A percentile compares a stretch with the other conserved stretches of the same genome.
These are phyloP conservation scores for Campylomormyrus tamandua DNA, from an alignment of 2,113 vertebrate species.

Conservation along the genomic window DNA sequence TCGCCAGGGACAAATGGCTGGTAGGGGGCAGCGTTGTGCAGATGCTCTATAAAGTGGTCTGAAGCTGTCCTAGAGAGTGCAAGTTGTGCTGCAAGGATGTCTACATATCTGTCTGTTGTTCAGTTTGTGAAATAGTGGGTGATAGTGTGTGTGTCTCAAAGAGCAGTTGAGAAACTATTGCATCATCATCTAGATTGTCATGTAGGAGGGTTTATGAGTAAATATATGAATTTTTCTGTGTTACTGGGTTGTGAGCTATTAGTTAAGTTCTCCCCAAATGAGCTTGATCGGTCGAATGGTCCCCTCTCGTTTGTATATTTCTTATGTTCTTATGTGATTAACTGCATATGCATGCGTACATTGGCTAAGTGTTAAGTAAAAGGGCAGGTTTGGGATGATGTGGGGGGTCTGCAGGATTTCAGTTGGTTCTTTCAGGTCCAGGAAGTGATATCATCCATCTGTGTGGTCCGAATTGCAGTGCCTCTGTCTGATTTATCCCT, in stretches of 20 bases:
- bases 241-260: not conserved
- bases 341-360: not conserved
- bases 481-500: slow-evolving; percentile 32
- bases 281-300: too few species aligned
- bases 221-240: slow-evolving; percentile 14
- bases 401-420: not conserved
- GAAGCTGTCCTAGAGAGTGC: not conserved
- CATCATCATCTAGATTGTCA: slow-evolving; percentile 17
- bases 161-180: not conserved
- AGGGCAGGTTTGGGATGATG: not conserved
- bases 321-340: not conserved
- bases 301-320: too few species aligned
- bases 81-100: not conserved
- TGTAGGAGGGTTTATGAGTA: slow-evolving; percentile 14
- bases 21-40: slow-evolving; percentile 54
- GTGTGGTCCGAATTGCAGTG: not conserved
- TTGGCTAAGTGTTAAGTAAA: not conserved
- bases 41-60: not conserved
- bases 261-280: too few species aligned
- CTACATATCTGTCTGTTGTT: not conserved
- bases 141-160: not conserved
- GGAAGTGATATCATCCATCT: not conserved
- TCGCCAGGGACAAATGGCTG: slow-evolving; percentile 97
- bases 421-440: not conserved
- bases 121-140: not conserved